Evolutionary conservation across 2,888 invertebrate species (phyloP).

Genomic region (Agriopis aurantiaria): DNA sequence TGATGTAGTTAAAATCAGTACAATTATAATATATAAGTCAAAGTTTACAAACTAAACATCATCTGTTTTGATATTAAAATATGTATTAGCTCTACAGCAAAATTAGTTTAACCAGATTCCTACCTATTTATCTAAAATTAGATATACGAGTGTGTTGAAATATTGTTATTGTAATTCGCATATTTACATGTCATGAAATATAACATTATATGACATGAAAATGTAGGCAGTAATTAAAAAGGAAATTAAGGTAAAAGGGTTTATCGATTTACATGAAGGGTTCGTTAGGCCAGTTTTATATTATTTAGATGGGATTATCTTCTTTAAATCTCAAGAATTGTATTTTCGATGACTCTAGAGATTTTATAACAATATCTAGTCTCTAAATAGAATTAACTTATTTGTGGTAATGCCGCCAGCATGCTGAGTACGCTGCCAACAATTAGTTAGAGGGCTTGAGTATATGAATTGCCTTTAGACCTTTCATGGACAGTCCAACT

Average conservation of each 20-base stretch:
- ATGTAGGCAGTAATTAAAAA: constrained; percentile 28
- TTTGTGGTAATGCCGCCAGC: too few relatives aligned
- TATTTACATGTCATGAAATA: constrained; percentile 13
- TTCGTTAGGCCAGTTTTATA: constrained; percentile 9
- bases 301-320: constrained; percentile 16
- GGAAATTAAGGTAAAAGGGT: constrained; percentile 29
- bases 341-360: background rate
- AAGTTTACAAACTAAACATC: constrained; percentile 4
- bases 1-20: background rate
- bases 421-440: too few relatives aligned
- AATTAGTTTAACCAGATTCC: background rate
- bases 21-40: background rate
- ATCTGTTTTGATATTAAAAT: background rate
- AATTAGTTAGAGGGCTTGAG: too few relatives aligned
- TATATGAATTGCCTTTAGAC: too few relatives aligned
- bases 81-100: background rate
- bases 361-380: background rate
- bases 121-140: background rate
- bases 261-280: constrained; percentile 16
- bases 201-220: constrained; percentile 7
- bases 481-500: too few relatives aligned
- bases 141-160: background rate
- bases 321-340: background rate
- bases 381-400: too few relatives aligned
- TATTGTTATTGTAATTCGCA: background rate